A percentile compares a stretch with the other conserved stretches of the same genome.
phyloP scores from a whole-genome alignment of 2,113 vertebrate species.

The Sceloporus tristichus region DNA sequence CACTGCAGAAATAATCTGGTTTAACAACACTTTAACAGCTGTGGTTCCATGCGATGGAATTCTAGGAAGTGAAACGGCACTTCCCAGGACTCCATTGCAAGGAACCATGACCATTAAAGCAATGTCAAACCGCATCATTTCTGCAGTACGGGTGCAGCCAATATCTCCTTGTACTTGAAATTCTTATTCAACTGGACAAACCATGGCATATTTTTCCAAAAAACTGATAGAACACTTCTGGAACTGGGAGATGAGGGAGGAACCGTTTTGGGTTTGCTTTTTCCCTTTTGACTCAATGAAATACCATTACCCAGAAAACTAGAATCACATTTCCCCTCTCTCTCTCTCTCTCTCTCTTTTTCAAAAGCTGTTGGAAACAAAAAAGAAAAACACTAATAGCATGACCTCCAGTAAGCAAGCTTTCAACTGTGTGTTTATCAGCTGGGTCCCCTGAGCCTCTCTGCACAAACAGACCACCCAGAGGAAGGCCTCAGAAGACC shows the following conservation, averaged over 20 bases:
- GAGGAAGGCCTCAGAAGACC: slow-evolving; percentile 69
- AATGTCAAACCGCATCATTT: too few relatives aligned
- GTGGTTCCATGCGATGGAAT: too few relatives aligned
- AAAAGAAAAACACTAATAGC: slow-evolving; percentile 41
- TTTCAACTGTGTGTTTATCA: slow-evolving; percentile 73
- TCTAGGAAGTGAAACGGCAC: too few relatives aligned
- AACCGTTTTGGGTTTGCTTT: neutral
- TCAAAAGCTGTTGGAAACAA: slow-evolving; percentile 35
- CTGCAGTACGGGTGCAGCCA: too few relatives aligned
- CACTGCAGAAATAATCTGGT: too few relatives aligned
- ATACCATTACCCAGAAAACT: neutral
- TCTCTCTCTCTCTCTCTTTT: neutral
- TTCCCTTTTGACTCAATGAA: slow-evolving; percentile 42
- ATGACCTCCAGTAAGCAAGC: slow-evolving; percentile 64
- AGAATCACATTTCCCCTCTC: slow-evolving; percentile 47
- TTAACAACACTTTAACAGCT: too few relatives aligned
- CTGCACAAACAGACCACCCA: slow-evolving; percentile 75
- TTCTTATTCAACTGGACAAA: neutral
- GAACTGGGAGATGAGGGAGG: neutral
- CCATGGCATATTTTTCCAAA: neutral
- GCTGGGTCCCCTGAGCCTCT: slow-evolving; percentile 68
- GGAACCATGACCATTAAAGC: too few relatives aligned
- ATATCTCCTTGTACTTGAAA: neutral
- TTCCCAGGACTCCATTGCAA: too few relatives aligned
- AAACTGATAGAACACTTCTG: neutral